Evolutionary conservation across 2,888 invertebrate species (phyloP), one percentile per base, ranked within the genome.

Genomic region (Steinernema carpocapsae): DNA sequence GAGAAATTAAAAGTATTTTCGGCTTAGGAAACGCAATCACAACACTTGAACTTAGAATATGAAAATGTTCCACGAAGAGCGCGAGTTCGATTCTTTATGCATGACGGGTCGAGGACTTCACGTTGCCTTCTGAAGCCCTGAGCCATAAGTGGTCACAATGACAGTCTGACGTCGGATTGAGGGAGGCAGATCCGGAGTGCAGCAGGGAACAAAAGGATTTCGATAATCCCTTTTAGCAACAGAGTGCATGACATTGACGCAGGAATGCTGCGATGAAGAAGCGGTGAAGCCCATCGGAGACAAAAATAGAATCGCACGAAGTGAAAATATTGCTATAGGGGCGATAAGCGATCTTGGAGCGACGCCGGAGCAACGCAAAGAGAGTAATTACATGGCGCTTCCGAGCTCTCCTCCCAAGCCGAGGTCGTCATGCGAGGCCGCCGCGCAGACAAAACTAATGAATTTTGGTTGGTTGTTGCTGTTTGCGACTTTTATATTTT

Each of bases 261-360:
- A 6, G 19, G 12, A 4, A 26, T 22, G 14, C 17, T 26, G 26
- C 22, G 26, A 56, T 26, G 26, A n/a, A n/a, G n/a, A 26, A 56
- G 26, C 56, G 56, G 43, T 12, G 43, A 43, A 43, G 14, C 56
- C 24, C n/a, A n/a, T n/a, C n/a, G n/a, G n/a, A n/a, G n/a, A 22
- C 56, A 17, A 56, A 56, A 56, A 56, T 56, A 56, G 56, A 56
- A 56, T 43, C 43, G 26, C 24, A 12, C 10, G 22, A 26, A 51
- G 51, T 26, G 26, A 56, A 56, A 56, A 56, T 56, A 56, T 56
- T 24, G 26, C 56, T 24, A 26, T 26, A 12, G 26, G 56, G 56
- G 6, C 56, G 56, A 56, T 51, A 51, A 51, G 51, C 12, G 51
- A 51, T 51, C 12, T 10, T 19, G 56, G 4, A 26, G 56, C 12